Evolutionary conservation across 1,140 invertebrate genomes (phyloP).

Genomic region (Lasioglossum albipes): DNA sequence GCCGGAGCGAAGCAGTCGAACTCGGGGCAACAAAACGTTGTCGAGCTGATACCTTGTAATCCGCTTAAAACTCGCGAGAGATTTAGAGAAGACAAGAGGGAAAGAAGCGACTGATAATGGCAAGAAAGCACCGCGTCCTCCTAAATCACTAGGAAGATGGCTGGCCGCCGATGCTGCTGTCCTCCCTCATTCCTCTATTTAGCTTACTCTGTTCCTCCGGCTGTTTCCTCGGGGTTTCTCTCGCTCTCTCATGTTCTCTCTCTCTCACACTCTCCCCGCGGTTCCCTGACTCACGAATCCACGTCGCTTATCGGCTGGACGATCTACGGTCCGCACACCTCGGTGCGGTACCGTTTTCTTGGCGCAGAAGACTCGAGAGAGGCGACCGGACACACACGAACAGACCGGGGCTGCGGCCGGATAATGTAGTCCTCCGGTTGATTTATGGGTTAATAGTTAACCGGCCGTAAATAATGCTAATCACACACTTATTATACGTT

Average conservation of each 20-base stretch:
- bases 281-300: conserved; percentile 37
- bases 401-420: conserved; percentile 48
- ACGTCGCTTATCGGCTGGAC: conserved; percentile 47
- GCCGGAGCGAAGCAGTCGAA: not conserved
- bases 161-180: conserved; percentile 27
- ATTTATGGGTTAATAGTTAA: conserved; percentile 80
- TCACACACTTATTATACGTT: conserved; percentile 80
- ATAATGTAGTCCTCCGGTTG: conserved; percentile 72
- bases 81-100: conserved; percentile 18
- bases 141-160: conserved; percentile 57
- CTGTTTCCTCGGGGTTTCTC: not conserved
- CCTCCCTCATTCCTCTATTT: conserved; percentile 8
- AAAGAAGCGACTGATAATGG: conserved; percentile 32
- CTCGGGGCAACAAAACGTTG: conserved; percentile 6
- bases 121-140: conserved; percentile 31
- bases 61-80: conserved; percentile 45
- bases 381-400: conserved; percentile 50
- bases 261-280: conserved; percentile 38
- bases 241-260: conserved; percentile 30
- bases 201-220: not conserved
- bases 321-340: conserved; percentile 56
- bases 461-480: conserved; percentile 80
- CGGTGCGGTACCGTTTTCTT: conserved; percentile 61
- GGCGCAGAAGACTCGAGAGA: conserved; percentile 1
- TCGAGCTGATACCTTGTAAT: conserved; percentile 46